phyloP scores from a whole-genome alignment of 2,888 invertebrate species.

The Lobophora halterata region DNA sequence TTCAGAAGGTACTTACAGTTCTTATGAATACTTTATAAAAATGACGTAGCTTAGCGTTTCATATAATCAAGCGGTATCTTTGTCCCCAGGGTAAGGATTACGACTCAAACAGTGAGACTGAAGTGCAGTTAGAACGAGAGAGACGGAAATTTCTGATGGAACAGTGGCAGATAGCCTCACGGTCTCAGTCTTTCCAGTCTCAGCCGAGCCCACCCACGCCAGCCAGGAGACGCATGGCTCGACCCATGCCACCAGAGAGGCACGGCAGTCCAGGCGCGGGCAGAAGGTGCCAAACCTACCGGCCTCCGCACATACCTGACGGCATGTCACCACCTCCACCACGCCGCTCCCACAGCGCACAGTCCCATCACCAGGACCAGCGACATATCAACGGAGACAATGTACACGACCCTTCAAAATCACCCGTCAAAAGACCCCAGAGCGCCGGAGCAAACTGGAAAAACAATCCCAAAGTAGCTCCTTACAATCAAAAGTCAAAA shows the following conservation, averaged over 20 bases:
- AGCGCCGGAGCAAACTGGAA: constrained; percentile 73
- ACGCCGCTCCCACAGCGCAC: constrained; percentile 62
- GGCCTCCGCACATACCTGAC: constrained; percentile 61
- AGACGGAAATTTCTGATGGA: constrained; percentile 85
- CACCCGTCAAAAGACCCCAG: constrained; percentile 70
- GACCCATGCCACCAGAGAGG: constrained; percentile 61
- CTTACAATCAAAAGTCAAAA: constrained; percentile 64
- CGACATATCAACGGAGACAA: constrained; percentile 64
- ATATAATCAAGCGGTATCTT: no score
- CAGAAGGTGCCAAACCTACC: constrained; percentile 50
- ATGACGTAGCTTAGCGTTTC: no score
- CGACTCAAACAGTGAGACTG: constrained; percentile 88
- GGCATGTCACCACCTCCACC: constrained; percentile 70
- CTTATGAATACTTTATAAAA: no score
- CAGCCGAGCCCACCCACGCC: constrained; percentile 67
- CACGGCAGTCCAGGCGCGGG: constrained; percentile 63
- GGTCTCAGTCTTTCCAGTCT: constrained; percentile 55
- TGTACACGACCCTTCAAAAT: constrained; percentile 67
- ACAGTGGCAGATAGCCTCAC: constrained; percentile 88
- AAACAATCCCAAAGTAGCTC: constrained; percentile 66
- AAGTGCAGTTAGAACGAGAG: constrained; percentile 84
- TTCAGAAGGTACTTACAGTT: constrained; percentile 92
- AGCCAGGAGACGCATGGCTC: constrained; percentile 54
- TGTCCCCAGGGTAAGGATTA: constrained; percentile 87
- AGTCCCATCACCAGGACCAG: constrained; percentile 58